A percentile compares a stretch with the other conserved stretches of the same genome.
These are phyloP conservation scores for Hirtodrosophila cameraria DNA, from an alignment of 2,888 invertebrate genomes.

Conservation along the genomic window DNA sequence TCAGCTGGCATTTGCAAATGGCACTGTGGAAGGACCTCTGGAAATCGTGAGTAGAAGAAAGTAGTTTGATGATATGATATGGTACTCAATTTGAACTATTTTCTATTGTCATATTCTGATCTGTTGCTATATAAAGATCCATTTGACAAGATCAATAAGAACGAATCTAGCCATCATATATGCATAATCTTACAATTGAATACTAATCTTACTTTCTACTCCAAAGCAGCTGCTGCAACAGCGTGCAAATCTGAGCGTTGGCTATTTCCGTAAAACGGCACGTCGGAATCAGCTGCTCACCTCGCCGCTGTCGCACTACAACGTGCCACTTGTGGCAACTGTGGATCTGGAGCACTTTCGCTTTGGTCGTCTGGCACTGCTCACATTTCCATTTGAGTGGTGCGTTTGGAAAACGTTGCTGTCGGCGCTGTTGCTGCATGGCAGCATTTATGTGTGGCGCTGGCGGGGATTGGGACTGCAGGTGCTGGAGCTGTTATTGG, in stretches of 20 bases:
- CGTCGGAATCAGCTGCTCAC: slow-evolving; percentile 44
- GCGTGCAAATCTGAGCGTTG: slow-evolving; percentile 61
- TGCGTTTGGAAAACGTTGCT: slow-evolving; percentile 52
- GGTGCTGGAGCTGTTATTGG: slow-evolving; percentile 54
- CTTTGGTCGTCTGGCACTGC: slow-evolving; percentile 39
- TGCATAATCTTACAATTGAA: no score
- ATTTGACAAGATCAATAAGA: no score
- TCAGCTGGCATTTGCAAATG: slow-evolving; percentile 33
- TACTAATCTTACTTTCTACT: not conserved
- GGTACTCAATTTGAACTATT: no score
- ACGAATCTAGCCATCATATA: no score
- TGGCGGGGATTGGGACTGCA: slow-evolving; percentile 33
- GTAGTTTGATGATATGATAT: no score
- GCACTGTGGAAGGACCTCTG: slow-evolving; percentile 38
- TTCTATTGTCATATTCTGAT: no score
- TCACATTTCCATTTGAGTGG: slow-evolving; percentile 57
- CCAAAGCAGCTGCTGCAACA: slow-evolving; percentile 43
- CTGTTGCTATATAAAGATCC: no score
- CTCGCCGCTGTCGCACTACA: slow-evolving; percentile 63
- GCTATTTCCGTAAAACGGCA: slow-evolving; percentile 61
- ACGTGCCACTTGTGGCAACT: slow-evolving; percentile 55
- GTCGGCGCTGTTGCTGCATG: slow-evolving; percentile 34
- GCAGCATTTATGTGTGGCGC: slow-evolving; percentile 34
- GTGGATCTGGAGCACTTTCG: slow-evolving; percentile 44
- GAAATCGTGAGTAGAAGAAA: slow-evolving; percentile 60